Conservation (phyloP, 1,140 invertebrate genomes). For the Papilio machaon region DNA sequence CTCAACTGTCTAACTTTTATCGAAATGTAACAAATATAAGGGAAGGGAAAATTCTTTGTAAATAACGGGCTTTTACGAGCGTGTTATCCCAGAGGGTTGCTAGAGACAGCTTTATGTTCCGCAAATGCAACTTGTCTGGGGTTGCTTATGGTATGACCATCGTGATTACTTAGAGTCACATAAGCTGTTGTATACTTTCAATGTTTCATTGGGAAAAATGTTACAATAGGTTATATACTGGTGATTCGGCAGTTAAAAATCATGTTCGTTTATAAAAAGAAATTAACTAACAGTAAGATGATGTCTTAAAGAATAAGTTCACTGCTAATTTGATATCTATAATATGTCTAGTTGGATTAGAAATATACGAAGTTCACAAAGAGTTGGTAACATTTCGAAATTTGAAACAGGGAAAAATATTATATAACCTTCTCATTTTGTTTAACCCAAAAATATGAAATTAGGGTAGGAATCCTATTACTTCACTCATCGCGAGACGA, state of each 20-base stretch:
- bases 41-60: not conserved
- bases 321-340: too few relatives aligned
- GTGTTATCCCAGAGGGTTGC: constrained; percentile 17
- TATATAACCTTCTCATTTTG: not conserved
- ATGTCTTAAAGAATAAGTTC: too few relatives aligned
- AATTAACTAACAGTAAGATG: too few relatives aligned
- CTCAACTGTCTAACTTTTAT: constrained; percentile 23
- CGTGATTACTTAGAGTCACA: not conserved
- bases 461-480: not conserved
- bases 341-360: not conserved
- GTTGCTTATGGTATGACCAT: not conserved
- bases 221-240: too few relatives aligned
- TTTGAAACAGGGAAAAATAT: not conserved
- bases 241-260: too few relatives aligned
- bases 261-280: too few relatives aligned
- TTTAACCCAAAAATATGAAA: not conserved
- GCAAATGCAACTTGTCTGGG: not conserved
- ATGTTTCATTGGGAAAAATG: too few relatives aligned
- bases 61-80: constrained; percentile 19
- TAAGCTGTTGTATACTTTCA: not conserved
- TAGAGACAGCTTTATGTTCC: constrained; percentile 3
- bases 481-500: not conserved
- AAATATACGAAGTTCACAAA: not conserved
- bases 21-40: constrained; percentile 16
- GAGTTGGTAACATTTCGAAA: not conserved